Percentiles rank a stretch among this genome's conserved stretches.
These are phyloP conservation scores for Stenoptilia bipunctidactyla DNA, from an alignment of 2,888 invertebrate species.

Conservation along the genomic window DNA sequence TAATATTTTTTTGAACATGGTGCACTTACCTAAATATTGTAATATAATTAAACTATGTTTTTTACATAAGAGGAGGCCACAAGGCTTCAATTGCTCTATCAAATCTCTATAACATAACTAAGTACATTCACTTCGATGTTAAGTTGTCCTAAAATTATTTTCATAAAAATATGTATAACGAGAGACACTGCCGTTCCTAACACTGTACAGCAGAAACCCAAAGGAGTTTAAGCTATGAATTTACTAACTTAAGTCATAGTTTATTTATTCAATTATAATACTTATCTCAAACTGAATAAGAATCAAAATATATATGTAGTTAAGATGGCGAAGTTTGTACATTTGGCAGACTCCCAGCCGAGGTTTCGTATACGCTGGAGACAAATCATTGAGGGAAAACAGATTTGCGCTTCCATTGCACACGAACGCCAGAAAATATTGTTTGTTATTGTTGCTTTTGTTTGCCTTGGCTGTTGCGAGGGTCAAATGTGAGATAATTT, in stretches of 20 bases:
- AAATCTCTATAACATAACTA: too few species aligned
- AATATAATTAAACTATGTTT: too few species aligned
- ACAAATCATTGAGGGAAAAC: constrained; percentile 68
- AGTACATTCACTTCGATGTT: too few species aligned
- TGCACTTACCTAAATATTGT: too few species aligned
- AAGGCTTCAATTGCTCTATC: too few species aligned
- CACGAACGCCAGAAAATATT: constrained; percentile 35
- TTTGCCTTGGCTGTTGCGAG: too few species aligned
- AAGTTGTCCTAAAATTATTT: too few species aligned
- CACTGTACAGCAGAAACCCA: constrained; percentile 36
- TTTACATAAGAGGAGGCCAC: too few species aligned
- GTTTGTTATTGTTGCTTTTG: constrained; percentile 38
- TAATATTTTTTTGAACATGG: too few species aligned
- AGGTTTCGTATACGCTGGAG: constrained; percentile 58
- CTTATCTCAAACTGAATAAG: constrained; percentile 18
- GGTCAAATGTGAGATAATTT: too few species aligned
- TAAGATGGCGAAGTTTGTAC: constrained; percentile 36
- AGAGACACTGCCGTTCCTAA: constrained; percentile 38
- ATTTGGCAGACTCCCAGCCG: constrained; percentile 61
- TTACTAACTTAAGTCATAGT: constrained; percentile 24
- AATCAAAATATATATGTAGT: constrained; percentile 8
- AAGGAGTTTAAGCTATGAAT: constrained; percentile 47
- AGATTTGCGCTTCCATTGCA: constrained; percentile 58
- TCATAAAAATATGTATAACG: constrained; percentile 47
- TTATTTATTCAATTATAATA: constrained; percentile 18